These are phyloP conservation scores for Drosophila mercatorum DNA, from an alignment of 2,888 invertebrate genomes.

Conservation along the genomic window DNA sequence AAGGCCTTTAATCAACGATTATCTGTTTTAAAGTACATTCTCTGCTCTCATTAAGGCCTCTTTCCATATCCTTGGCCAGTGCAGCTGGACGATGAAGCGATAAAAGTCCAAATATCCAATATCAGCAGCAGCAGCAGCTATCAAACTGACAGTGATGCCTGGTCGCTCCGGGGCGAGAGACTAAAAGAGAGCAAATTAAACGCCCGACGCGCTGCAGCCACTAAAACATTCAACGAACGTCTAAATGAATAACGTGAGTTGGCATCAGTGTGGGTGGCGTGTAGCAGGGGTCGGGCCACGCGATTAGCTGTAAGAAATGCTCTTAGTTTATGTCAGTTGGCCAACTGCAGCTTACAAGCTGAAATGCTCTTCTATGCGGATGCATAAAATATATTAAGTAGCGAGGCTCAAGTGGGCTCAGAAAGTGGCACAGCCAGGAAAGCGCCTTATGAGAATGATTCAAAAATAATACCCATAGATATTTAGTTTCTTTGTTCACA, in stretches of 20 bases:
- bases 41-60: too few species aligned
- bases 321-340: conserved; percentile 12
- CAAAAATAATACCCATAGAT: not conserved
- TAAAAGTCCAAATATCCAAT: conserved; percentile 19
- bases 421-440: too few species aligned
- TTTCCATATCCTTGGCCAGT: not conserved
- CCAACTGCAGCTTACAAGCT: conserved; percentile 18
- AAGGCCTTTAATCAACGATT: too few species aligned
- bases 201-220: conserved; percentile 12
- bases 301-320: conserved; percentile 25
- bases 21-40: too few species aligned
- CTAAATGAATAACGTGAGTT: conserved; percentile 30
- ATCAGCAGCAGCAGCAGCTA: not conserved
- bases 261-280: not conserved
- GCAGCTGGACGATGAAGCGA: conserved; percentile 19
- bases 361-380: not conserved
- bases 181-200: conserved; percentile 13
- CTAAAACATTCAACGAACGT: conserved; percentile 24
- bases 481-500: not conserved
- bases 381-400: conserved; percentile 8
- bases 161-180: not conserved
- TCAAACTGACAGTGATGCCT: conserved; percentile 1
- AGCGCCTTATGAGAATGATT: not conserved
- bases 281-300: not conserved
- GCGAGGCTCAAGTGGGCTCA: not conserved